phyloP scores from a whole-genome alignment of 2,113 vertebrate species.

The Narcine bancroftii region DNA sequence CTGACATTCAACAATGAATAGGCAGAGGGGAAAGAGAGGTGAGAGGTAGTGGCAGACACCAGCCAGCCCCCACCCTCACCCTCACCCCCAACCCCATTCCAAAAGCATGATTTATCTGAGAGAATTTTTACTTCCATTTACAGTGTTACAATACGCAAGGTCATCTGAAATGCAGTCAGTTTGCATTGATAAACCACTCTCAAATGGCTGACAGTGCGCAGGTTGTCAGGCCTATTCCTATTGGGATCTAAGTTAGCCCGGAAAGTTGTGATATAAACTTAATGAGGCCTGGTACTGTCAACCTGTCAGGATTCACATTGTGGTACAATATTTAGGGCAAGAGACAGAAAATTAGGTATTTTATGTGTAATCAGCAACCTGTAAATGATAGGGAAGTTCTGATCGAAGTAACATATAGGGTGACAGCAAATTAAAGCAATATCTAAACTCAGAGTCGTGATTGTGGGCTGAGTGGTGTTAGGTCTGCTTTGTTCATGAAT shows the following conservation, averaged over 20 bases:
- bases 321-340: not conserved
- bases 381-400: not conserved
- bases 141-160: not conserved
- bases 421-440: too few species aligned
- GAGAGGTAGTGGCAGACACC: not conserved
- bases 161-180: not conserved
- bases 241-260: not conserved
- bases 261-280: not conserved
- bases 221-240: not conserved
- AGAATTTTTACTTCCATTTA: not conserved
- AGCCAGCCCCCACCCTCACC: too few species aligned
- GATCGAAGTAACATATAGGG: not conserved
- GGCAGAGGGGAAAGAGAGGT: too few species aligned
- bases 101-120: not conserved
- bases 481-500: too few species aligned
- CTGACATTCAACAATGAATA: not conserved
- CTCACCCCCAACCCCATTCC: too few species aligned
- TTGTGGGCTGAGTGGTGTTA: too few species aligned
- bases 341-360: not conserved
- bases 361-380: not conserved
- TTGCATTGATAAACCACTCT: not conserved
- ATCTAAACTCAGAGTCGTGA: too few species aligned
- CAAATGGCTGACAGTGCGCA: not conserved
- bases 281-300: not conserved
- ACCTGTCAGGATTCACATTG: not conserved